Evolutionary conservation across 2,113 vertebrate species (phyloP).

Genomic region (western clawed frog (Xenopus tropicalis)): DNA sequence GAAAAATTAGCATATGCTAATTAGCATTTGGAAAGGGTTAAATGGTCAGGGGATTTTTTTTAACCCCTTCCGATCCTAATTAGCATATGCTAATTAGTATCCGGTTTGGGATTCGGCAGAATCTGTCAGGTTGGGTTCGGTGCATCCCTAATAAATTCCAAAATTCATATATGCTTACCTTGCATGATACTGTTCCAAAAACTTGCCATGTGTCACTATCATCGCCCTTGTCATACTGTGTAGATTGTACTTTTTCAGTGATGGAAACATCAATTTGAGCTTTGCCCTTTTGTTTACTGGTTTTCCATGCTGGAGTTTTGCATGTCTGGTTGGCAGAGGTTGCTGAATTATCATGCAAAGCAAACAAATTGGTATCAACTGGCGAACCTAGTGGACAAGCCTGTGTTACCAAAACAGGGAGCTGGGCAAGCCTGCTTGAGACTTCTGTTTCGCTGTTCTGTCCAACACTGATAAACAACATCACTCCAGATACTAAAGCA

Average conservation of each 20-base stretch:
- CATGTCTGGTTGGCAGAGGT: constrained; percentile 60
- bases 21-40: no score
- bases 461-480: constrained; percentile 71
- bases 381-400: constrained; percentile 85
- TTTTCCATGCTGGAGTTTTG: constrained; percentile 87
- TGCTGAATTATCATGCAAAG: constrained; percentile 57
- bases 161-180: constrained; percentile 67
- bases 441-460: constrained; percentile 70
- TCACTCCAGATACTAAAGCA: constrained; percentile 72
- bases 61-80: no score
- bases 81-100: no score
- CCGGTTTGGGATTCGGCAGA: no score
- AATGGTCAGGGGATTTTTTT: no score
- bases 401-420: constrained; percentile 75
- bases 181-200: constrained; percentile 83
- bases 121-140: no score
- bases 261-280: constrained; percentile 79
- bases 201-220: constrained; percentile 86
- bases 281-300: constrained; percentile 75
- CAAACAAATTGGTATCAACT: constrained; percentile 67
- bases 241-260: constrained; percentile 82
- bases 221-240: constrained; percentile 81
- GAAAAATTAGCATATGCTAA: no score
- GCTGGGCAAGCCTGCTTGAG: constrained; percentile 64
- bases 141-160: no score